phyloP scores from a whole-genome alignment of 2,113 vertebrate genomes.

The Hyperopisus bebe region DNA sequence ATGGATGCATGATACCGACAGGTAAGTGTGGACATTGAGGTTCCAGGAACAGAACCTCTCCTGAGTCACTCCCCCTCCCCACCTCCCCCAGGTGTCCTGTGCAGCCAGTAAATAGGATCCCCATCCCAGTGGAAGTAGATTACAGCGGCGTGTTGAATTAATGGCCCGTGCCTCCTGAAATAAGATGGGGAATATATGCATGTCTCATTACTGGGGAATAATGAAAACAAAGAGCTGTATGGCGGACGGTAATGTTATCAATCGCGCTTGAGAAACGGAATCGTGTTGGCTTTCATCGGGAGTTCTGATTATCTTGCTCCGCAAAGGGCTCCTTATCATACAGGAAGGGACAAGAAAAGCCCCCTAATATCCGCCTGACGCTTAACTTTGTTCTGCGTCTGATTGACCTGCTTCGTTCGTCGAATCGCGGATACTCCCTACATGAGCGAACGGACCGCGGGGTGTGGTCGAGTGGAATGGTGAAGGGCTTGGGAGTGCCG shows the following conservation, averaged over 20 bases:
- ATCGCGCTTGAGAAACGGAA: constrained; percentile 6
- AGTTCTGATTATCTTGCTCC: background rate
- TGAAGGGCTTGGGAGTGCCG: background rate
- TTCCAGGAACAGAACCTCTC: background rate
- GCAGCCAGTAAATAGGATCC: background rate
- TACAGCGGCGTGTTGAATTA: constrained; percentile 35
- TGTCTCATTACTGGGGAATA: constrained; percentile 29
- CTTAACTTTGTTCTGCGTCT: background rate
- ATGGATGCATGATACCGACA: background rate
- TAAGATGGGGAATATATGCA: constrained; percentile 19
- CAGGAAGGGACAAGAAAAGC: background rate
- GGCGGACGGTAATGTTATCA: constrained; percentile 23
- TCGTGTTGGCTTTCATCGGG: background rate
- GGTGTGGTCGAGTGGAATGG: background rate
- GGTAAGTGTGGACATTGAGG: background rate
- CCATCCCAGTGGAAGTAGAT: background rate
- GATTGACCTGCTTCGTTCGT: background rate
- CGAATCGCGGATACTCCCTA: background rate
- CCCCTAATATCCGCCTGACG: background rate
- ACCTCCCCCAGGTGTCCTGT: background rate
- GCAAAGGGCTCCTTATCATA: background rate
- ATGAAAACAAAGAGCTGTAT: constrained; percentile 30
- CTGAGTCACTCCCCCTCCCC: background rate
- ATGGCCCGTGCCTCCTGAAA: constrained; percentile 28
- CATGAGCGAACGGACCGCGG: background rate